These are phyloP conservation scores for Lathamus discolor DNA, from an alignment of 2,113 vertebrate genomes.

Conservation along the genomic window DNA sequence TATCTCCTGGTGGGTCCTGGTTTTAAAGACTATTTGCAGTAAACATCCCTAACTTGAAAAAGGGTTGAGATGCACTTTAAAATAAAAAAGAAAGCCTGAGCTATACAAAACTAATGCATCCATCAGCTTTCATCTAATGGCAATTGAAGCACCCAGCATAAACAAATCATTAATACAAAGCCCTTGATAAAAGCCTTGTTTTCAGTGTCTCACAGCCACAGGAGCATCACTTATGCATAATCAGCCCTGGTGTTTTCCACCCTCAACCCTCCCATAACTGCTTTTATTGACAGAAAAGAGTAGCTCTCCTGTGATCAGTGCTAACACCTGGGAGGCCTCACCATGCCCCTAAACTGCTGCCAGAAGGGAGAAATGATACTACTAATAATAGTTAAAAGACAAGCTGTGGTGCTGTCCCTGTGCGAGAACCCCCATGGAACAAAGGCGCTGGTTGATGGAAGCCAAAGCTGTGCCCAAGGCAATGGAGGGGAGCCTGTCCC, in stretches of 20 bases:
- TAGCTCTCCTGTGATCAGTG: background rate
- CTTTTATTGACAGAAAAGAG: background rate
- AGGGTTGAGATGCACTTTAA: background rate
- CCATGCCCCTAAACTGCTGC: rapidly evolving
- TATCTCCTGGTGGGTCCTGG: background rate
- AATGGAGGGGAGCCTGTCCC: background rate
- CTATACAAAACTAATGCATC: background rate
- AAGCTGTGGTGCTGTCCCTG: background rate
- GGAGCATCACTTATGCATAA: background rate
- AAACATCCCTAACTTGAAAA: background rate
- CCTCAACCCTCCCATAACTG: background rate
- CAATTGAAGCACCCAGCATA: background rate
- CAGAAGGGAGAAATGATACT: background rate
- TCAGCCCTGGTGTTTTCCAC: rapidly evolving
- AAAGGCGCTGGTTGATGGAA: background rate
- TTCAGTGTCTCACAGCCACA: background rate
- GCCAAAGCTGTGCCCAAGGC: background rate
- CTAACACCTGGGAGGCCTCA: background rate
- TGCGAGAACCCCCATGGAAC: rapidly evolving
- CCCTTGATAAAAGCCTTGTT: background rate
- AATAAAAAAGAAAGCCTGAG: background rate
- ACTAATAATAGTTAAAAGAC: rapidly evolving
- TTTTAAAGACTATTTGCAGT: background rate
- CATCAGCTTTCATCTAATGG: constrained; percentile 21
- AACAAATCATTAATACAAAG: background rate